Evolutionary conservation across 2,888 invertebrate genomes (phyloP).

Genomic region (Meloe dianella): DNA sequence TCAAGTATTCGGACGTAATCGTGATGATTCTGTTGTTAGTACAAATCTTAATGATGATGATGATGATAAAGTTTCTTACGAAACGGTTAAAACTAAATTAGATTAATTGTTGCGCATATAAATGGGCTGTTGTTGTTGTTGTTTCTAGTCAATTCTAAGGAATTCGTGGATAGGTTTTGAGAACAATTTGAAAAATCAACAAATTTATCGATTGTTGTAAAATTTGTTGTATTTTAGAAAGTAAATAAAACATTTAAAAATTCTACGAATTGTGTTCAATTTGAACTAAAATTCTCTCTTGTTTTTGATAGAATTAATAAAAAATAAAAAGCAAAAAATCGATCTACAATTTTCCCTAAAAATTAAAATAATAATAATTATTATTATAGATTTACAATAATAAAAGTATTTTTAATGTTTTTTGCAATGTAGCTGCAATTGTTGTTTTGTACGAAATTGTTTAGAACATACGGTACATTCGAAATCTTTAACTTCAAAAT

Average conservation of each 20-base stretch:
- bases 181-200: background rate
- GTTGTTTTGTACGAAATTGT: conserved; percentile 34
- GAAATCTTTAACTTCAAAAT: conserved; percentile 36
- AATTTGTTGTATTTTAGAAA: conserved; percentile 4
- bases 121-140: too few species aligned
- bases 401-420: conserved; percentile 20
- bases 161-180: background rate
- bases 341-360: background rate
- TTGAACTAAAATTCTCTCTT: background rate
- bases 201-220: conserved; percentile 1
- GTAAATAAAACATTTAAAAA: conserved; percentile 6
- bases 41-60: conserved; percentile 31
- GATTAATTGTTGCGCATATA: too few species aligned
- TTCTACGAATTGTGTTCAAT: conserved; percentile 3
- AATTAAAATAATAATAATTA: background rate
- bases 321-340: too few species aligned
- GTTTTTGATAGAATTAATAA: too few species aligned
- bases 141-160: background rate
- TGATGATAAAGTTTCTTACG: conserved; percentile 30
- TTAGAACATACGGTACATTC: conserved; percentile 33
- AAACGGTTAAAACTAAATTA: conserved; percentile 41
- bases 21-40: conserved; percentile 59
- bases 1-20: conserved; percentile 61
- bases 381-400: background rate
- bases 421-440: conserved; percentile 32